Conservation (phyloP, 1,140 invertebrate species). For the Danaus plexippus region DNA sequence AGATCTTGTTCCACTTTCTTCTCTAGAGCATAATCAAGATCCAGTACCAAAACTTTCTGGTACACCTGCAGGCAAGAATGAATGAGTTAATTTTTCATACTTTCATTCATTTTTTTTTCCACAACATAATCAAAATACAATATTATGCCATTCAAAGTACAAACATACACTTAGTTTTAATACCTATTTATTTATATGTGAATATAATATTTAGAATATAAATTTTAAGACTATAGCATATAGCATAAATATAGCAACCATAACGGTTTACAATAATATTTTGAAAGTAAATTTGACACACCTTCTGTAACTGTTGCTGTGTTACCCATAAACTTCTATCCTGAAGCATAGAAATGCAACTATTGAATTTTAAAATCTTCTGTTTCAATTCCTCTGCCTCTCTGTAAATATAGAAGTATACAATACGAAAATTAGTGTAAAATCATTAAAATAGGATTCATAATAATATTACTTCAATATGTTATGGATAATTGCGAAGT, state of each 20-base stretch:
- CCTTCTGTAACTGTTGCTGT: slow-evolving; percentile 81
- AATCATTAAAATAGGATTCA: too few species aligned
- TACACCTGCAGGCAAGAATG: slow-evolving; percentile 64
- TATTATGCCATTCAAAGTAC: too few species aligned
- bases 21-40: slow-evolving; percentile 90
- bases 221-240: too few species aligned
- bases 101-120: too few species aligned
- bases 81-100: too few species aligned
- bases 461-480: too few species aligned
- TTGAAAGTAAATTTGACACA: slow-evolving; percentile 37
- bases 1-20: slow-evolving; percentile 91
- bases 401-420: slow-evolving; percentile 48
- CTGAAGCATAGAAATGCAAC: slow-evolving; percentile 73
- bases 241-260: too few species aligned
- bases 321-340: slow-evolving; percentile 73
- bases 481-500: too few species aligned
- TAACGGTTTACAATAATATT: background rate
- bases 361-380: slow-evolving; percentile 76
- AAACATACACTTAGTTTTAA: too few species aligned
- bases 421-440: too few species aligned
- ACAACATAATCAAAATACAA: too few species aligned
- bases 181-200: too few species aligned
- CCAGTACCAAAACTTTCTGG: slow-evolving; percentile 84
- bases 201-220: slow-evolving; percentile 1
- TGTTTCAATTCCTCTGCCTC: slow-evolving; percentile 81